A percentile compares a stretch with the other conserved stretches of the same genome.
Evolutionary conservation across 2,888 invertebrate species (phyloP).

Genomic region (Orthosia cruda): DNA sequence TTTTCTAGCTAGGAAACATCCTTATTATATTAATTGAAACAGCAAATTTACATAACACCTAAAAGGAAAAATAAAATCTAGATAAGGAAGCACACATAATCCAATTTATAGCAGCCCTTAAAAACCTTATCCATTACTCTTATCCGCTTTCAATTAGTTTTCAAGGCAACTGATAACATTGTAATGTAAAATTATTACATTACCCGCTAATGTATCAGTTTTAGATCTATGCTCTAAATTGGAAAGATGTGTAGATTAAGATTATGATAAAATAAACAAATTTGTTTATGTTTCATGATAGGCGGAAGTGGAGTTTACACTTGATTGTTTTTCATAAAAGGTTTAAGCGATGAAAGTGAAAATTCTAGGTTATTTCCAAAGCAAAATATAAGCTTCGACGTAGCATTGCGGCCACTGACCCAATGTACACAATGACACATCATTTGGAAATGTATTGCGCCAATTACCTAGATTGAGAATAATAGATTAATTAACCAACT

Average conservation of each 20-base stretch:
- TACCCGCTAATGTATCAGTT: slow-evolving; percentile 54
- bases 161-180: slow-evolving; percentile 76
- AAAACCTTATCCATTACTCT: slow-evolving; percentile 69
- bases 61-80: background rate
- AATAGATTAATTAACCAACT: background rate
- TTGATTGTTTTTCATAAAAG: background rate
- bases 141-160: slow-evolving; percentile 78
- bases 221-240: slow-evolving; percentile 55
- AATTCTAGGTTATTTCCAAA: background rate
- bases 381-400: no score
- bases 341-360: background rate
- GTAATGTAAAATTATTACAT: slow-evolving; percentile 40
- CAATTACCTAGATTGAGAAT: background rate
- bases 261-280: slow-evolving; percentile 37
- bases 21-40: no score
- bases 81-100: slow-evolving; percentile 20
- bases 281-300: slow-evolving; percentile 1
- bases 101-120: slow-evolving; percentile 36
- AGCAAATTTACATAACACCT: background rate
- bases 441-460: background rate
- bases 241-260: slow-evolving; percentile 60
- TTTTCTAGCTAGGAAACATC: no score
- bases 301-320: background rate
- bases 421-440: no score
- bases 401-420: no score